Evolutionary conservation across 2,888 invertebrate genomes (phyloP), one percentile per base, ranked within the genome.

Genomic region (Tetranychus piercei): DNA sequence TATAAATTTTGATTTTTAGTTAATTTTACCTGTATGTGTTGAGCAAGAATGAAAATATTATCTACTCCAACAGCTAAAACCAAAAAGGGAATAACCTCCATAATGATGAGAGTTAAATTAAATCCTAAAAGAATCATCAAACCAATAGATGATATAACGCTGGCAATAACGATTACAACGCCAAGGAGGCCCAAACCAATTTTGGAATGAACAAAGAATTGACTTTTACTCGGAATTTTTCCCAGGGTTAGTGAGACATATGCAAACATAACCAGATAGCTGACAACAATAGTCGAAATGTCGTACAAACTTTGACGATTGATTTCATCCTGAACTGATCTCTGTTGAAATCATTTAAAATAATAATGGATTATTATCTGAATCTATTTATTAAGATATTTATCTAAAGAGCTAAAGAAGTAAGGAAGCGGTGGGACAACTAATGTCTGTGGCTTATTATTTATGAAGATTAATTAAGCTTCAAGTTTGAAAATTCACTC

Each of bases 71-170:
- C 89, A 34, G 96, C 94, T 71, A 97, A 84, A 5, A 96, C 90
- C 78, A 97, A 87, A 83, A 97, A 97, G 5, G 96, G 96, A 79
- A 96, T 90, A 0, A 96, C 92, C 84, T 96, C 95, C 74, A 96
- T 88, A 71, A 94, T 91, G 78, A 96, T 86, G 80, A 97, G 85
- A 1, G 94, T 92, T 0, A 91, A 88, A 0, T 90, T 87, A 34
- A 92, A 84, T 1, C 88, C 87, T 43, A 88, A 80, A 81, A 89
- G 94, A 6, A 92, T 92, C 84, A 91, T 91, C 77, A 92, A 84
- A 64, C 96, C 95, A 78, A 95, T 84, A 1, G 93, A 89, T 80
- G 90, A 89, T 6, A 86, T 83, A n/a, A 96, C 92, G 0, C 94
- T 90, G 69, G 88, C 83, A 71, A 94, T 79, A 0, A 94, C 95